phyloP scores from a whole-genome alignment of 2,113 vertebrate species.

The Catharus minimus region DNA sequence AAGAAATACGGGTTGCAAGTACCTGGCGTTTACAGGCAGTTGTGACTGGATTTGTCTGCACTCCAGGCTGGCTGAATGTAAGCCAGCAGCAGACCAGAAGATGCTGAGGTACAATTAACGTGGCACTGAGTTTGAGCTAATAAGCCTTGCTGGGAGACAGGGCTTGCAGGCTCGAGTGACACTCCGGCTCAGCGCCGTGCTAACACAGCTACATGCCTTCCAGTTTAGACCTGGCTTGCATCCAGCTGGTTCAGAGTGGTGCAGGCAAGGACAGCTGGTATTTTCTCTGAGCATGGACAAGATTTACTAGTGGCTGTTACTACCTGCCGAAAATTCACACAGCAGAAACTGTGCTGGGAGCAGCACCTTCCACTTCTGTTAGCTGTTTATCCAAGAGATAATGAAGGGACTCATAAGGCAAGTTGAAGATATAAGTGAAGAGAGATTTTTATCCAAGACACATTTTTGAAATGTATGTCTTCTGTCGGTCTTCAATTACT shows the following conservation, averaged over 20 bases:
- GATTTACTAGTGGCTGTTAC: background rate
- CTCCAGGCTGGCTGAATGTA: background rate
- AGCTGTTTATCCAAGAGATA: background rate
- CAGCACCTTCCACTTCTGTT: background rate
- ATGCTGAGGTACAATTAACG: slow-evolving; percentile 17
- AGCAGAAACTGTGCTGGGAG: background rate
- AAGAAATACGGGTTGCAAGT: background rate
- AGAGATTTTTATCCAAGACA: background rate
- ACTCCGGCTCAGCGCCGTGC: background rate
- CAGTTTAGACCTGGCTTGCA: slow-evolving; percentile 13
- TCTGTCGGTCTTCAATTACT: background rate
- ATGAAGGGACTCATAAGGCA: background rate
- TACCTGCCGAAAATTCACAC: background rate
- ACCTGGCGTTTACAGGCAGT: background rate
- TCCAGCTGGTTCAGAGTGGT: slow-evolving; percentile 28
- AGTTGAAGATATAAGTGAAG: background rate
- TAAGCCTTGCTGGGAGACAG: slow-evolving; percentile 45
- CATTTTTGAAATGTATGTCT: background rate
- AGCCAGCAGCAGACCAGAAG: slow-evolving; percentile 20
- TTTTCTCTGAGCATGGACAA: background rate
- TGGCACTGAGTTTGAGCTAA: slow-evolving; percentile 35
- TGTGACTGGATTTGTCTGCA: background rate
- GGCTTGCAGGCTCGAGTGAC: background rate
- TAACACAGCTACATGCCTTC: slow-evolving; percentile 32
- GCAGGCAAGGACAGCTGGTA: slow-evolving; percentile 28